These are phyloP conservation scores for Quiscalus mexicanus DNA, from an alignment of 2,113 vertebrate species.

Conservation along the genomic window DNA sequence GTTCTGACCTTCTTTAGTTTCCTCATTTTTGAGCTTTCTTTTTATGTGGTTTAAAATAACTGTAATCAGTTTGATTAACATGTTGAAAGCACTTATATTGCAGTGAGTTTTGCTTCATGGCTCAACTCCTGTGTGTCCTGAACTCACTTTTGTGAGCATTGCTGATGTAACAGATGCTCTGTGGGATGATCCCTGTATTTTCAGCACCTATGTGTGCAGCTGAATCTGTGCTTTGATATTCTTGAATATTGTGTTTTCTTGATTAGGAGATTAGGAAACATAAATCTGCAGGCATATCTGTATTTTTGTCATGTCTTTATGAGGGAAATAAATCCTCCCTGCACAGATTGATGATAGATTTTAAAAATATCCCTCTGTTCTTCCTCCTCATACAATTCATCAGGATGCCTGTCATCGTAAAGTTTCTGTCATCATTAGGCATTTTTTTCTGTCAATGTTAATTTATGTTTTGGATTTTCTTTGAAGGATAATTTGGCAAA, in stretches of 20 bases:
- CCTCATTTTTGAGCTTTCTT: background rate
- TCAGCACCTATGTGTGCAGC: background rate
- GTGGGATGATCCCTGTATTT: background rate
- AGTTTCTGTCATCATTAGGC: background rate
- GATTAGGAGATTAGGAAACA: background rate
- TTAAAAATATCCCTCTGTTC: background rate
- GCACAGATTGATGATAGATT: background rate
- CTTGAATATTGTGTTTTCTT: background rate
- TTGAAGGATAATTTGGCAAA: background rate
- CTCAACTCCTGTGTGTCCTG: background rate
- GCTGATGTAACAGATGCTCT: background rate
- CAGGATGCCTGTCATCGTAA: background rate
- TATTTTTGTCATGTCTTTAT: background rate
- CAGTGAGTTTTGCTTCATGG: background rate
- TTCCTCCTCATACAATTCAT: background rate
- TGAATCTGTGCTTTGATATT: background rate
- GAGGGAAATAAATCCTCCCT: background rate
- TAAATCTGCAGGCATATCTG: background rate
- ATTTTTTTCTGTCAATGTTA: background rate
- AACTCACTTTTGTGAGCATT: background rate
- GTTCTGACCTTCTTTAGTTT: background rate
- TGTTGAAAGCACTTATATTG: background rate
- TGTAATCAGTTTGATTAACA: background rate
- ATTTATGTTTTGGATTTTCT: background rate
- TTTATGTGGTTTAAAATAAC: background rate